phyloP scores from a whole-genome alignment of 2,113 vertebrate species.

The Datnioides undecimradiatus region DNA sequence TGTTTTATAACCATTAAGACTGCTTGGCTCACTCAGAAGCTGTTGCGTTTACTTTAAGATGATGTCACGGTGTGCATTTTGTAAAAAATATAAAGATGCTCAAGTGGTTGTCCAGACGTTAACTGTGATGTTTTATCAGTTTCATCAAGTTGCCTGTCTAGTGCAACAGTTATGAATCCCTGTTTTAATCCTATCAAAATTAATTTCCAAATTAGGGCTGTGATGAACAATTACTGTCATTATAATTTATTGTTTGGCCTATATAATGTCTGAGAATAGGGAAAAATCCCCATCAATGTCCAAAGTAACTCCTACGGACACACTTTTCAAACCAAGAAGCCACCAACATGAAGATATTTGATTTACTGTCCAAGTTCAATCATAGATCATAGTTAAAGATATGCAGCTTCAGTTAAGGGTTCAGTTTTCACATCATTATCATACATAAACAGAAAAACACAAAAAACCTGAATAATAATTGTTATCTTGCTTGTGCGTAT shows the following conservation, averaged over 20 bases:
- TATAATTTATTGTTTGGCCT: neutral
- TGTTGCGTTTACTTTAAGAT: no score
- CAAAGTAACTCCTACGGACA: neutral
- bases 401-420: neutral
- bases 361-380: neutral
- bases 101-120: no score
- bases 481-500: neutral
- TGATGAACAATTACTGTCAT: neutral
- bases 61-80: neutral
- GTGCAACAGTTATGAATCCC: neutral
- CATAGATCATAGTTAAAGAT: neutral
- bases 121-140: no score
- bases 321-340: neutral
- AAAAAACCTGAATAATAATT: neutral
- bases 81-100: neutral
- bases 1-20: no score
- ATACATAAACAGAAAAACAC: neutral
- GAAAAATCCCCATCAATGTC: neutral
- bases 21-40: no score
- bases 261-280: neutral
- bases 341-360: neutral
- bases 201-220: neutral
- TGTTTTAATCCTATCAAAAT: neutral
- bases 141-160: neutral
- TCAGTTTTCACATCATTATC: no score